These are phyloP conservation scores for Chloromyia formosa DNA, from an alignment of 2,888 invertebrate species.

Conservation along the genomic window DNA sequence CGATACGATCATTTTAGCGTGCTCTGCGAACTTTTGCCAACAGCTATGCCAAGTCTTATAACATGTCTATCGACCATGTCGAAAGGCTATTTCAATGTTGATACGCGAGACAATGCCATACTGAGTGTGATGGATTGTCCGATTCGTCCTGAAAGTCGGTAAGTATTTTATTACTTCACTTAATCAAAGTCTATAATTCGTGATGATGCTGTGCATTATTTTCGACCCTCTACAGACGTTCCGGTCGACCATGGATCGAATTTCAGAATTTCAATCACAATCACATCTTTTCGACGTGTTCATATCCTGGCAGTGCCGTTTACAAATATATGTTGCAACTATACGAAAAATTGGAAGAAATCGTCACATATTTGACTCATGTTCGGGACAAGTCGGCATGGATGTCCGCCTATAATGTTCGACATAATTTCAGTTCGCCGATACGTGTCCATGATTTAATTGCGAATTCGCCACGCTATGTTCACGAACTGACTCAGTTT, in stretches of 20 bases:
- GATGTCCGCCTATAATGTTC: constrained; percentile 76
- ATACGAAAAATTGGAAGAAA: constrained; percentile 61
- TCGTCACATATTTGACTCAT: constrained; percentile 60
- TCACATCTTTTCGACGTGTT: constrained; percentile 72
- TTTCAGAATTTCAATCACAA: constrained; percentile 70
- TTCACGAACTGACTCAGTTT: constrained; percentile 68
- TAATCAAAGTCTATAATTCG: too few relatives aligned
- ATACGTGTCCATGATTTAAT: constrained; percentile 72
- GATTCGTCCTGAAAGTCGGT: constrained; percentile 61
- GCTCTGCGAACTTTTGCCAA: constrained; percentile 74
- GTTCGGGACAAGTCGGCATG: constrained; percentile 66
- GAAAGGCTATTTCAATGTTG: constrained; percentile 70
- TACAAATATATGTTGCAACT: constrained; percentile 64
- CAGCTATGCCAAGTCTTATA: constrained; percentile 72
- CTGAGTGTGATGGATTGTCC: constrained; percentile 68
- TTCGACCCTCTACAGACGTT: constrained; percentile 53
- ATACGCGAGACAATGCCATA: constrained; percentile 64
- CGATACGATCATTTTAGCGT: constrained; percentile 77
- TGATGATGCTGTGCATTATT: too few relatives aligned
- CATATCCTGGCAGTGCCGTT: constrained; percentile 72
- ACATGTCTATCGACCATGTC: constrained; percentile 69
- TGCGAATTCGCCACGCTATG: constrained; percentile 67
- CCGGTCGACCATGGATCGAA: constrained; percentile 67
- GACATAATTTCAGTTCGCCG: constrained; percentile 75
- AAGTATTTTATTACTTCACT: constrained; percentile 38